Base-by-base conservation (phyloP, 1,140 invertebrate genomes). In the Hestina assimilis region DNA sequence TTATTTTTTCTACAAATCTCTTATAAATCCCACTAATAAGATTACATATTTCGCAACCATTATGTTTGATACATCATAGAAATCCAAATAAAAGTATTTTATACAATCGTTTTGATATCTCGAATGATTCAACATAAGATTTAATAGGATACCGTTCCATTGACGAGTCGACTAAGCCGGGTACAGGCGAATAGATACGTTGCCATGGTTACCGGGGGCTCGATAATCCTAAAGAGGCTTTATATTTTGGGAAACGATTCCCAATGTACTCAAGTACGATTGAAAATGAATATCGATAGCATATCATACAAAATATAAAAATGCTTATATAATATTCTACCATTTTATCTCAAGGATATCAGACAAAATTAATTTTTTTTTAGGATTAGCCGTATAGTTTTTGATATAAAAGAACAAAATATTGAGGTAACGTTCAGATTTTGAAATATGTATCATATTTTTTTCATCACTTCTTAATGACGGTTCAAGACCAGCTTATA, bases 171-270 rank as follows among this genome's bases (percentile, higher is more conserved):
- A 59, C 72, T 87, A 77, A 83, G 75, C 75, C 58, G 63, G 66
- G 72, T 72, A 72, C 70, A 73, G 69, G 67, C 35, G 75, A 76
- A 75, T 72, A 83, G 81, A 83, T 83, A 79, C 81, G 79, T 85
- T 51, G 26, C 75, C 72, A 81, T 81, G 68, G 66, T 55, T 47
- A 85, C 83, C 59, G 67, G 66, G 81, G 83, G 73, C 70, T 63
- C 74, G 66, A 75, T 87, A 87, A 87, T 87, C 83, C 80, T 76
- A 71, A 83, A 84, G 79, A 84, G 72, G 79, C 80, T 87, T 83
- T 84, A 72, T 83, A 79, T 75, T 72, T 71, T 63, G 59, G 67
- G 62, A 83, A 79, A 67, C 78, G 80, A 82, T 84, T 75, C 61
- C 67, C 59, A 74, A 65, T 68, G 65, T 69, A 76, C 59, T 78